These are phyloP conservation scores for Sporophila hypoxantha DNA, from an alignment of 2,113 vertebrate genomes.

Conservation along the genomic window DNA sequence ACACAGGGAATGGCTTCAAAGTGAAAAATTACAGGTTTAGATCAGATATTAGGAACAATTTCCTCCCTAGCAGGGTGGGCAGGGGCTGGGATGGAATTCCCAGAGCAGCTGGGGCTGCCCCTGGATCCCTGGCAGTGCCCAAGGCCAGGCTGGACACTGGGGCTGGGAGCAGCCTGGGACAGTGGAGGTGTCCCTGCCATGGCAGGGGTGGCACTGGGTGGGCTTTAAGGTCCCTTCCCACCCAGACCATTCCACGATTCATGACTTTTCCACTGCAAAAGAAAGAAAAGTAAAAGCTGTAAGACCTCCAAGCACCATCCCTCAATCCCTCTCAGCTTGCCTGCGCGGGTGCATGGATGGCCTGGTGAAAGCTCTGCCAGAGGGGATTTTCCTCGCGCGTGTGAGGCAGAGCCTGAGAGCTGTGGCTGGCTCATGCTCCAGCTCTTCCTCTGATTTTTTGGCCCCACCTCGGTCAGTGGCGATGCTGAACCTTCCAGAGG, in stretches of 20 bases:
- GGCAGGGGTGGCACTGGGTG: not conserved
- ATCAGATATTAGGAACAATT: no score
- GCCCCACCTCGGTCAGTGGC: not conserved
- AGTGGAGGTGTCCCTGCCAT: not conserved
- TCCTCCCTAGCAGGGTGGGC: no score
- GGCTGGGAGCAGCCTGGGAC: not conserved
- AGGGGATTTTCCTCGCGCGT: not conserved
- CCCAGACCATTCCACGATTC: not conserved
- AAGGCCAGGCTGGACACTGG: not conserved
- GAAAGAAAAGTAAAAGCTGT: not conserved
- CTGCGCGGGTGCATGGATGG: not conserved
- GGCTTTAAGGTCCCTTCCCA: rapidly evolving
- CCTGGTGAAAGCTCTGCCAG: not conserved
- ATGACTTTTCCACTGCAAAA: not conserved
- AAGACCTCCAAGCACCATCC: not conserved
- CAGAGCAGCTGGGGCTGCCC: not conserved
- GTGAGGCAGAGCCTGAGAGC: not conserved
- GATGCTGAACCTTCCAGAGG: not conserved
- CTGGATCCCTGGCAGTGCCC: not conserved
- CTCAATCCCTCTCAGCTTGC: not conserved
- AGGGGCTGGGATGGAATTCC: no score
- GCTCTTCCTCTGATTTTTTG: not conserved
- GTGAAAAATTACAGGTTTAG: no score
- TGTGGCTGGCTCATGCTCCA: rapidly evolving
- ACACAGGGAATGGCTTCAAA: no score